Base-by-base conservation (phyloP, 2,113 vertebrate genomes). In the Cynoglossus semilaevis region DNA sequence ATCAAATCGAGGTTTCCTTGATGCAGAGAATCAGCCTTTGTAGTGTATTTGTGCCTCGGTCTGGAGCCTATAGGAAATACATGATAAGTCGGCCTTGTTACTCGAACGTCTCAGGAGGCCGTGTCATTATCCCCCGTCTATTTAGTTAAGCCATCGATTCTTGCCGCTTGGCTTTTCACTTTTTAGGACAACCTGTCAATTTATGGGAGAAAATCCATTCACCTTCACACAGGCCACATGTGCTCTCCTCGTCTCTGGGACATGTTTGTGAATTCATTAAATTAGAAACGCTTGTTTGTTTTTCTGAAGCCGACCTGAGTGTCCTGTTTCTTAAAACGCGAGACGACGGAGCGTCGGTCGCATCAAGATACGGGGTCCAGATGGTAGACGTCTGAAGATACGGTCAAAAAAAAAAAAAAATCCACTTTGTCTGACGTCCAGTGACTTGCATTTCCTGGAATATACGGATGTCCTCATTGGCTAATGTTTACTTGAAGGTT, bases 211-310 rank as follows among this genome's bases (percentile, higher is more conserved):
- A 74, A 83, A 87, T 88, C 83, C 68, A 85, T 76, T 83, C 81
- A 80, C 83, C 84, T 85, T 83, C 70, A 70, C 46, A 64, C 54
- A 81, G 85, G 85, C 88, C 82, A 76, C 54, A 48, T 65, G 42
- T 67, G 62, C 65, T 41, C 72, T 70, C 48, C 71, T 29, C 22
- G 22, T 29, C 22, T 62, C 52, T 53, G 11, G 19, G 56, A 60
- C 69, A 50, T 88, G 83, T 59, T 72, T 70, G 74, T 70, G 83
- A 84, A 84, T 88, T 80, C 51, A 80, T 88, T 79, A 80, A 72
- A 62, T 46, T 35, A 64, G 49, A 49, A 42, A 45, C 47, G 2
- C 6, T 4, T 15, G 11, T 64, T 63, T 53, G 67, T 63, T 22
- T 14, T 15, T 36, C 16, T 22, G 8, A 1, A 15, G 36, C 42